Conservation (phyloP, 2,888 invertebrate species). For the Acanthosepion pharaonis region DNA sequence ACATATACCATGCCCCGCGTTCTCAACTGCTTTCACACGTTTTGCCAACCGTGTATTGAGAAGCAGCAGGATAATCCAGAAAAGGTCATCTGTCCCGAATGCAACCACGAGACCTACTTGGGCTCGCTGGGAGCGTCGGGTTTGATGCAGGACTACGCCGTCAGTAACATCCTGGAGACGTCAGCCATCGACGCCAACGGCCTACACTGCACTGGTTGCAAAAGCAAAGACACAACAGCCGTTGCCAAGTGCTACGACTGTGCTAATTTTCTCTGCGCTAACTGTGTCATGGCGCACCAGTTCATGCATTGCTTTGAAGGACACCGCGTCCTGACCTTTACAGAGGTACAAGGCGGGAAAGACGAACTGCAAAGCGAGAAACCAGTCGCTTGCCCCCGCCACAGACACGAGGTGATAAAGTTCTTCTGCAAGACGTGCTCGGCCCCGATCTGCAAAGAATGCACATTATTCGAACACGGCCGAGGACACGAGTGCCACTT, state of each 20-base stretch:
- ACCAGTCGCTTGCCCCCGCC: conserved; percentile 85
- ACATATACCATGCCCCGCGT: conserved; percentile 77
- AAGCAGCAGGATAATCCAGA: conserved; percentile 79
- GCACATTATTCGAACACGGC: conserved; percentile 84
- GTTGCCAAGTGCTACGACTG: conserved; percentile 97
- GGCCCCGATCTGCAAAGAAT: conserved; percentile 94
- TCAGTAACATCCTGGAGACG: conserved; percentile 76
- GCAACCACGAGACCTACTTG: conserved; percentile 74
- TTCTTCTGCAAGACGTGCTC: conserved; percentile 96
- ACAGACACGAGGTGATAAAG: conserved; percentile 91
- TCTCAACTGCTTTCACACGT: conserved; percentile 80
- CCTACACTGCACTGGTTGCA: conserved; percentile 90
- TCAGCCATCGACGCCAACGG: conserved; percentile 76
- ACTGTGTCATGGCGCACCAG: conserved; percentile 98
- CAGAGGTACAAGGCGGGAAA: conserved; percentile 78
- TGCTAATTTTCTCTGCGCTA: conserved; percentile 94
- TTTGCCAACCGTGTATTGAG: conserved; percentile 88
- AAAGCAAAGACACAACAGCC: conserved; percentile 93
- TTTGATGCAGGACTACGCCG: conserved; percentile 81
- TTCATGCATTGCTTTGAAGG: conserved; percentile 99
- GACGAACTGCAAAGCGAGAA: conserved; percentile 75
- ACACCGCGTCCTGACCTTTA: conserved; percentile 85
- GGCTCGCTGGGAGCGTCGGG: conserved; percentile 79
- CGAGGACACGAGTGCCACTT: conserved; percentile 70
- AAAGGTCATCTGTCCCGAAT: conserved; percentile 85